Conservation (phyloP, 2,888 invertebrate species). For the Eupithecia subumbrata region DNA sequence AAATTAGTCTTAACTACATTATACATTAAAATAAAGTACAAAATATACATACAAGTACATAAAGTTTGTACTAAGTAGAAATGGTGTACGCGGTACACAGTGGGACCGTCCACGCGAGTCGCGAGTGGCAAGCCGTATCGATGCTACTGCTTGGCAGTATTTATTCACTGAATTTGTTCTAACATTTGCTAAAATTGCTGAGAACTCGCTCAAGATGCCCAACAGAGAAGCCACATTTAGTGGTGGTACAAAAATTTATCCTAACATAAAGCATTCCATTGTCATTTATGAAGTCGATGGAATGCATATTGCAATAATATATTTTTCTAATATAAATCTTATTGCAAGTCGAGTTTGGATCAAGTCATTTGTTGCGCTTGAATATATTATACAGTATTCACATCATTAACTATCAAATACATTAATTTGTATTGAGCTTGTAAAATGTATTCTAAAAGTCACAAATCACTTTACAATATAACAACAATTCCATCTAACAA, state of each 20-base stretch:
- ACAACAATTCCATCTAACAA: slow-evolving; percentile 23
- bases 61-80: slow-evolving; percentile 61
- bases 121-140: slow-evolving; percentile 4
- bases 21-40: slow-evolving; percentile 59
- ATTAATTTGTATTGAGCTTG: slow-evolving; percentile 37
- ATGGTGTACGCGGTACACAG: slow-evolving; percentile 45
- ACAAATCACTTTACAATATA: slow-evolving; percentile 18
- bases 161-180: slow-evolving; percentile 28
- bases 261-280: slow-evolving; percentile 30
- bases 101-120: slow-evolving; percentile 22
- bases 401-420: slow-evolving; percentile 33
- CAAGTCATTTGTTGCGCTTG: slow-evolving; percentile 30
- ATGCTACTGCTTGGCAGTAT: slow-evolving; percentile 35
- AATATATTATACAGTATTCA: slow-evolving; percentile 19
- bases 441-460: slow-evolving; percentile 38
- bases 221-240: slow-evolving; percentile 10
- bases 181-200: slow-evolving; percentile 25
- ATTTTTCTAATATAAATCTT: slow-evolving; percentile 29
- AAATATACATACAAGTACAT: slow-evolving; percentile 48
- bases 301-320: slow-evolving; percentile 33
- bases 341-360: slow-evolving; percentile 18
- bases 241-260: slow-evolving; percentile 27
- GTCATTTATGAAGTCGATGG: slow-evolving; percentile 33
- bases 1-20: slow-evolving; percentile 64
- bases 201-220: slow-evolving; percentile 23